These are phyloP conservation scores for Rhagophthalmus giganteus DNA, from an alignment of 2,888 invertebrate species.

Conservation along the genomic window DNA sequence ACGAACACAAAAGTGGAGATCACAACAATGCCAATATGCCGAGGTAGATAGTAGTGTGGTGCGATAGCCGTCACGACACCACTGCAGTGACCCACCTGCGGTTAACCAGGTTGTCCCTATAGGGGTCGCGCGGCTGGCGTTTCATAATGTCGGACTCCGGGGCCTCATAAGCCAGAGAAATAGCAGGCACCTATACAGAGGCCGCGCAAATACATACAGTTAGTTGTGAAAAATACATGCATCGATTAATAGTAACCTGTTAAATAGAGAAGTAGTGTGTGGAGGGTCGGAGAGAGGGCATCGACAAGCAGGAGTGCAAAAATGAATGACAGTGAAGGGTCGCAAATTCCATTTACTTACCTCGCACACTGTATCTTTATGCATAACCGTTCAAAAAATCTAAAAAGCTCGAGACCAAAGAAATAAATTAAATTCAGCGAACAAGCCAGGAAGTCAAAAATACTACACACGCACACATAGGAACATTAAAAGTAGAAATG, in stretches of 20 bases:
- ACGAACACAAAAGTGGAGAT: constrained; percentile 11
- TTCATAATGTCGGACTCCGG: constrained; percentile 99
- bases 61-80: constrained; percentile 52
- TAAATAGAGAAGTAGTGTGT: constrained; percentile 39
- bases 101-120: constrained; percentile 98
- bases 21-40: constrained; percentile 39
- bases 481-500: constrained; percentile 1
- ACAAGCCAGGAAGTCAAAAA: constrained; percentile 5
- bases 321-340: constrained; percentile 40
- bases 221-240: constrained; percentile 33
- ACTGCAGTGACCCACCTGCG: constrained; percentile 78
- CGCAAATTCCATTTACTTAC: constrained; percentile 31
- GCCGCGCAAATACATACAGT: constrained; percentile 53
- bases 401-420: constrained; percentile 1
- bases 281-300: constrained; percentile 27
- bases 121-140: constrained; percentile 96
- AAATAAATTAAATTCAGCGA: not conserved
- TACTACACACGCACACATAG: not conserved
- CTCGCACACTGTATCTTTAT: constrained; percentile 19
- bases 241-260: constrained; percentile 33
- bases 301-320: constrained; percentile 41
- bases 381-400: constrained; percentile 14
- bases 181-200: constrained; percentile 90
- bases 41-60: constrained; percentile 53
- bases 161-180: constrained; percentile 98